A percentile compares a stretch with the other conserved stretches of the same genome.
Conservation (phyloP, 2,888 invertebrate species). For the Luffia ferchaultella region DNA sequence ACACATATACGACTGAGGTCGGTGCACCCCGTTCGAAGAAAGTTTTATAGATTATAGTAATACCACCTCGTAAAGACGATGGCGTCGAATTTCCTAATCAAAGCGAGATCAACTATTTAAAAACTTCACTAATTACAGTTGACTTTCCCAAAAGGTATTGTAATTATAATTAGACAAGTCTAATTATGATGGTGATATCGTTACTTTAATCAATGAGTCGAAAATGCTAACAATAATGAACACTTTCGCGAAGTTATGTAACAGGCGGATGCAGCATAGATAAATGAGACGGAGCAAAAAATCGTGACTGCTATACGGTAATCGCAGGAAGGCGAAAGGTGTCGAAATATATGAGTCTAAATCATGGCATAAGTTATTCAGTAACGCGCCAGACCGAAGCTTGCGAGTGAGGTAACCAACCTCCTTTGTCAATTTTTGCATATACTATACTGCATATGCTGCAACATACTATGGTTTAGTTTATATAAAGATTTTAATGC, state of each 20-base stretch:
- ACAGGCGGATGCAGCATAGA: slow-evolving; percentile 31
- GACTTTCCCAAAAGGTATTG: background rate
- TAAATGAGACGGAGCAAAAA: slow-evolving; percentile 36
- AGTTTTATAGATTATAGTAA: background rate
- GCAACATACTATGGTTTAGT: no score
- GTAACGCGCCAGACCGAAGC: no score
- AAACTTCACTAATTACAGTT: background rate
- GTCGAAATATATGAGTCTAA: slow-evolving; percentile 25
- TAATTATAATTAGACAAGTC: background rate
- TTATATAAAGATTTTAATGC: no score
- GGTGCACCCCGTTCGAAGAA: background rate
- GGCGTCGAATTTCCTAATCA: background rate
- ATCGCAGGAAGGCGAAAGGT: slow-evolving; percentile 47
- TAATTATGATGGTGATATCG: slow-evolving; percentile 19
- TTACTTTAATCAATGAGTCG: slow-evolving; percentile 33
- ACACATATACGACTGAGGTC: background rate
- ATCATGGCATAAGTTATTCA: background rate
- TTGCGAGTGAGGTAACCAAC: no score
- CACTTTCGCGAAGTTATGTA: slow-evolving; percentile 43
- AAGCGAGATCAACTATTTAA: background rate
- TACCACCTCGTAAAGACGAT: background rate
- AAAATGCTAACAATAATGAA: slow-evolving; percentile 31
- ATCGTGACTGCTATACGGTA: slow-evolving; percentile 38
- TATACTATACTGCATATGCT: no score
- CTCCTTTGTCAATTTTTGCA: no score